Base-by-base conservation (phyloP, 2,888 invertebrate species). In the Drosophila mulleri region DNA sequence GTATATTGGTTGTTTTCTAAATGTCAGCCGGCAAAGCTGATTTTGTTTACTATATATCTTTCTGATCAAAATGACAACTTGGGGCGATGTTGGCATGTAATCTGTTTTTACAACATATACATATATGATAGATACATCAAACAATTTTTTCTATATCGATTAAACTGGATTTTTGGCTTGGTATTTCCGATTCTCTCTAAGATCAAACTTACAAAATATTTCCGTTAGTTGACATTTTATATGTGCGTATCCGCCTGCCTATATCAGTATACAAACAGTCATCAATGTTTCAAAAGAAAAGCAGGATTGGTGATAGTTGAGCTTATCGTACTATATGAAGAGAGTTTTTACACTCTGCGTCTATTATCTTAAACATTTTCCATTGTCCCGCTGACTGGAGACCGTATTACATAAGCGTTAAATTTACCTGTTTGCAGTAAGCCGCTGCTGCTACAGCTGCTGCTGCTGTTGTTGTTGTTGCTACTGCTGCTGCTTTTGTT, bases 351-450 rank as follows among this genome's bases (percentile, higher is more conserved):
- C 52, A 42, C 65, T 61, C 56, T 67, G 58, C 45, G 48, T 35
- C 57, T 82, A 64, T 77, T 52, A 72, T 76, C 65, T 65, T 79
- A 26, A 64, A 48, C 47, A 70, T 74, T 58, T 82, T n/a, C 52
- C 68, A 65, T 50, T 77, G 39, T 56, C 23, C 53, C 32, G 65
- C 32, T 41, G 76, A 32, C 59, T 70, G 63, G 72, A 68, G 73
- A 73, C 78, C 75, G 70, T 48, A 70, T 86, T 87, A 76, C 87
- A 90, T 90, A 87, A 87, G 75, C 89, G 75, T 68, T 72, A 73
- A 90, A 73, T 88, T 80, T 90, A 87, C 86, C 86, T 75, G 86
- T 89, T 86, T 88, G 67, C 76, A 73, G 76, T 83, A 60, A 73
- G 79, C 68, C 54, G 74, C 47, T 64, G 69, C 54, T 35, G 23